These are phyloP conservation scores for Ferdinandea cuprea DNA, from an alignment of 2,888 invertebrate genomes.

Conservation along the genomic window DNA sequence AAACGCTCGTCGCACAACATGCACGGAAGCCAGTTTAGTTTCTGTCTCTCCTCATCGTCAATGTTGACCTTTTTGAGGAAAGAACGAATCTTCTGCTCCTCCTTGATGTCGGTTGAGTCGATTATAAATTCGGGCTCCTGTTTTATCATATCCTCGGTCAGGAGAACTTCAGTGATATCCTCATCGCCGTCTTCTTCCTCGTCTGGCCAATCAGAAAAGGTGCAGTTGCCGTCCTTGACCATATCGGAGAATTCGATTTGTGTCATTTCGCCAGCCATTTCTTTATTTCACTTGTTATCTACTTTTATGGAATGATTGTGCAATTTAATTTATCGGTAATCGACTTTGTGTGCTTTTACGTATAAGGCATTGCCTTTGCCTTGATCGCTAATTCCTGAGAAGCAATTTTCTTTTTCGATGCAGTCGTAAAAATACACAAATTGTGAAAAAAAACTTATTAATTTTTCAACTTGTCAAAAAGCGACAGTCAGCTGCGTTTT, in stretches of 20 bases:
- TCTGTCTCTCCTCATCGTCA: slow-evolving; percentile 48
- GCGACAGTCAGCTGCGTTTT: slow-evolving; percentile 64
- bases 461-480: slow-evolving; percentile 53
- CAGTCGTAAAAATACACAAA: slow-evolving; percentile 33
- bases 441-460: slow-evolving; percentile 16
- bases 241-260: slow-evolving; percentile 68
- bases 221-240: slow-evolving; percentile 69
- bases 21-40: slow-evolving; percentile 60
- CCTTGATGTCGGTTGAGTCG: slow-evolving; percentile 30
- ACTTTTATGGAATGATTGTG: slow-evolving; percentile 51
- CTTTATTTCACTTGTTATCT: slow-evolving; percentile 18
- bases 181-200: slow-evolving; percentile 44
- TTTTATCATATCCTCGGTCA: slow-evolving; percentile 69
- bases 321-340: neutral
- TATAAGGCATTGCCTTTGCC: slow-evolving; percentile 23
- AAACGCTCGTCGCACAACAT: slow-evolving; percentile 66
- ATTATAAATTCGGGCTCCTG: slow-evolving; percentile 66
- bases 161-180: slow-evolving; percentile 15
- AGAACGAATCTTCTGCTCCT: slow-evolving; percentile 61
- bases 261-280: slow-evolving; percentile 68
- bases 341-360: neutral
- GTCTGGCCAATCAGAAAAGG: slow-evolving; percentile 64
- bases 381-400: neutral
- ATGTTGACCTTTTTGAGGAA: slow-evolving; percentile 47
- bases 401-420: neutral